Evolutionary conservation across 2,888 invertebrate genomes (phyloP).

Genomic region (Bimastos eiseni): DNA sequence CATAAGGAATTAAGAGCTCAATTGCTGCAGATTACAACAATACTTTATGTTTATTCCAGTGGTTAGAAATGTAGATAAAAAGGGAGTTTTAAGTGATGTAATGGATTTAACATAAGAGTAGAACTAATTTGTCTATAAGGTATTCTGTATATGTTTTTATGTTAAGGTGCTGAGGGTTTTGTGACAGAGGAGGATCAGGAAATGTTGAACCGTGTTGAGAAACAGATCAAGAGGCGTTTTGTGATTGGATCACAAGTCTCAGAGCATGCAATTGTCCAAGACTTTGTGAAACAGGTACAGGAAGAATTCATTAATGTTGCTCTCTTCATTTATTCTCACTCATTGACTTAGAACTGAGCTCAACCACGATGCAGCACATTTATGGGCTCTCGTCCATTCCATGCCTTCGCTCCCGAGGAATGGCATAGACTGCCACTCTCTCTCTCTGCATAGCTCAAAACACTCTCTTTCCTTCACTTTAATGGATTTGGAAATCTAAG

Average conservation of each 20-base stretch:
- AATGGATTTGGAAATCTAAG: too few species aligned
- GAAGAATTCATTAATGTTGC: background rate
- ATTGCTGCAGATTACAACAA: background rate
- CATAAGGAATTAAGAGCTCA: background rate
- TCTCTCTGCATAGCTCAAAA: too few species aligned
- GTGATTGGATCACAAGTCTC: conserved; percentile 90
- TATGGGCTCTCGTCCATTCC: too few species aligned
- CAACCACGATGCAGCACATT: too few species aligned
- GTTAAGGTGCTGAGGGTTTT: conserved; percentile 90
- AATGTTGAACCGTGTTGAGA: conserved; percentile 83
- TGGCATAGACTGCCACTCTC: too few species aligned
- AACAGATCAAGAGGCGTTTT: conserved; percentile 88
- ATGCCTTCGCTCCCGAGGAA: too few species aligned
- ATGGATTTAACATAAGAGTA: background rate
- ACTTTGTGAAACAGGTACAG: conserved; percentile 69
- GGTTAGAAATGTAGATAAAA: background rate
- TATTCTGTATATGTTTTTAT: background rate
- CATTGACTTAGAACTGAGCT: background rate
- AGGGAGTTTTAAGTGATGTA: background rate
- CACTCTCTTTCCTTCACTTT: too few species aligned
- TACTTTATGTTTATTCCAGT: background rate
- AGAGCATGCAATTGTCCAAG: conserved; percentile 88
- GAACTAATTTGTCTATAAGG: background rate
- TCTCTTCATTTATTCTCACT: background rate
- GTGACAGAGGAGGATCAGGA: conserved; percentile 93